These are phyloP conservation scores for Phrynocephalus vlangalii DNA, from an alignment of 2,797 vertebrate genomes.

Conservation along the genomic window DNA sequence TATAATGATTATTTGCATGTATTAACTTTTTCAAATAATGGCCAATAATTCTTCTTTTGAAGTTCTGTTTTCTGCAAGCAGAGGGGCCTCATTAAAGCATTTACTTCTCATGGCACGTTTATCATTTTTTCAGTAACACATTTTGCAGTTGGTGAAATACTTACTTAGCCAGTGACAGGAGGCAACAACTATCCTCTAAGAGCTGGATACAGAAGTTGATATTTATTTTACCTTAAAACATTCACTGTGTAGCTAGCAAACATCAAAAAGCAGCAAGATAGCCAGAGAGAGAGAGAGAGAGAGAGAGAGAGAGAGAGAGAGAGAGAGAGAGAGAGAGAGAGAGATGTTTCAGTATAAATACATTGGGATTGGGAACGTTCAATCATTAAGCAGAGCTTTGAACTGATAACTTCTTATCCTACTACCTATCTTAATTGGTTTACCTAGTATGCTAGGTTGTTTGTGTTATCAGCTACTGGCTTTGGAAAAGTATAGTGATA, in stretches of 20 bases:
- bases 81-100: background rate
- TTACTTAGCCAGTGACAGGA: background rate
- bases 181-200: background rate
- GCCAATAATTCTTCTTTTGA: background rate
- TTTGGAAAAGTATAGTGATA: background rate
- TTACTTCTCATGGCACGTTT: background rate
- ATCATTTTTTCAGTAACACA: background rate
- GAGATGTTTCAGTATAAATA: background rate
- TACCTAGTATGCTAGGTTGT: background rate
- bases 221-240: too few relatives aligned
- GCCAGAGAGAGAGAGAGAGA: too few relatives aligned
- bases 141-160: background rate
- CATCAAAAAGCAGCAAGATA: too few relatives aligned
- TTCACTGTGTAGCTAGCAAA: too few relatives aligned
- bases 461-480: background rate
- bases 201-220: background rate
- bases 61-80: background rate
- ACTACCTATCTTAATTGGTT: background rate
- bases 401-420: background rate
- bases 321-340: too few relatives aligned
- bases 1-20: too few relatives aligned
- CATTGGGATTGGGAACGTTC: background rate
- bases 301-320: too few relatives aligned
- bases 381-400: background rate
- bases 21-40: background rate